Conservation (phyloP, 2,797 vertebrate genomes). For the Chaetodon trifasciatus region DNA sequence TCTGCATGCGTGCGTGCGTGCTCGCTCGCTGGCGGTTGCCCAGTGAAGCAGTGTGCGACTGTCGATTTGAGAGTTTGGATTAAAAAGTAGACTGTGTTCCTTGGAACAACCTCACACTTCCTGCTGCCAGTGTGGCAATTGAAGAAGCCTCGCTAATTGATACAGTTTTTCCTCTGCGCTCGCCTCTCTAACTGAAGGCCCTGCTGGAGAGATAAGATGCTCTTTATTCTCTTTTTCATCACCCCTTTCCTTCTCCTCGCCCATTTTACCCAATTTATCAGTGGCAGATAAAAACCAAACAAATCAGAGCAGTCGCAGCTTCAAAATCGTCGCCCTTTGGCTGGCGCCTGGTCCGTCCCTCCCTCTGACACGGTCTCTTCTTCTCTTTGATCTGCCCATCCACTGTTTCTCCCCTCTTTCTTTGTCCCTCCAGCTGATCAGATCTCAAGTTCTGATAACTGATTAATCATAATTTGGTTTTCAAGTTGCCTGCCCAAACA, state of each 20-base stretch:
- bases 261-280: slow-evolving; percentile 76
- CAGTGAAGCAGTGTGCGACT: slow-evolving; percentile 10
- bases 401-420: background rate
- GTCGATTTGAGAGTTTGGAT: slow-evolving; percentile 57
- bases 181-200: slow-evolving; percentile 38
- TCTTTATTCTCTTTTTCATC: slow-evolving; percentile 63
- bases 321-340: slow-evolving; percentile 52
- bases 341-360: slow-evolving; percentile 39
- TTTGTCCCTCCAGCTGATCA: background rate
- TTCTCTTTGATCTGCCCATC: slow-evolving; percentile 54
- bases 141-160: slow-evolving; percentile 59
- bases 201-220: slow-evolving; percentile 54
- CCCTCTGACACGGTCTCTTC: slow-evolving; percentile 23
- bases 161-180: slow-evolving; percentile 44
- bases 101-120: slow-evolving; percentile 65
- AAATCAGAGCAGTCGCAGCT: slow-evolving; percentile 61
- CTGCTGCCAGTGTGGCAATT: slow-evolving; percentile 32
- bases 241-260: slow-evolving; percentile 43
- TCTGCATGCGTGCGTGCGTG: background rate
- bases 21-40: slow-evolving; percentile 20
- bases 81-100: slow-evolving; percentile 60
- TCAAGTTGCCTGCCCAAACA: background rate
- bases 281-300: slow-evolving; percentile 74
- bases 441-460: slow-evolving; percentile 38
- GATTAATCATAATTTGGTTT: slow-evolving; percentile 19